Conservation (phyloP, 2,797 vertebrate species). For the Cyprinodon diabolis region DNA sequence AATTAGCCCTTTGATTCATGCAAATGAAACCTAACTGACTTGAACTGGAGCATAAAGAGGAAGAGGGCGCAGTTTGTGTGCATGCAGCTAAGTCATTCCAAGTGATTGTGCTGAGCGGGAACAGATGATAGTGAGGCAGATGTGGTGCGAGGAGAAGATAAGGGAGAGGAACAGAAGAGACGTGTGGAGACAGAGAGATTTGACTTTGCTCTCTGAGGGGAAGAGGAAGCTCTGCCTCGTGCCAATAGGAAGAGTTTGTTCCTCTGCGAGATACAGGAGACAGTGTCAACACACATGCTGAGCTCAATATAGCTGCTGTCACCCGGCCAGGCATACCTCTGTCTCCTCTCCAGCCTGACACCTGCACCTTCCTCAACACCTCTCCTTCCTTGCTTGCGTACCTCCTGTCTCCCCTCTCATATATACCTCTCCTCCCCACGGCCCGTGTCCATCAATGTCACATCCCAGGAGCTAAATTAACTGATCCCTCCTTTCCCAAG, state of each 20-base stretch:
- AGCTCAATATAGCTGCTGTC: constrained; percentile 84
- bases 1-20: constrained; percentile 27
- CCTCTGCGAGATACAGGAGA: constrained; percentile 81
- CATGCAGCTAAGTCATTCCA: constrained; percentile 15
- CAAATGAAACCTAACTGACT: constrained; percentile 37
- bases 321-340: constrained; percentile 77
- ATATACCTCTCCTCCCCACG: constrained; percentile 41
- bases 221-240: constrained; percentile 67
- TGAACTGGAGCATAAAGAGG: constrained; percentile 21
- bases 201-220: constrained; percentile 51
- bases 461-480: constrained; percentile 63
- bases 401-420: constrained; percentile 31
- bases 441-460: constrained; percentile 69
- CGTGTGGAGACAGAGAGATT: constrained; percentile 23
- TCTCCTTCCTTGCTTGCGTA: constrained; percentile 46
- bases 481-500: constrained; percentile 63
- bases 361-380: constrained; percentile 64
- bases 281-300: constrained; percentile 82
- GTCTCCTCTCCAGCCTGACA: constrained; percentile 70
- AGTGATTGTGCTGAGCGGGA: constrained; percentile 19
- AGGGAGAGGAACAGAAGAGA: constrained; percentile 18
- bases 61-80: constrained; percentile 19
- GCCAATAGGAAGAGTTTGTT: constrained; percentile 85
- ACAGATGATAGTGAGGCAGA: constrained; percentile 28
- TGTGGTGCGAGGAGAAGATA: constrained; percentile 14